Evolutionary conservation across 2,797 vertebrate species (phyloP).

Genomic region (Notolabrus celidotus): DNA sequence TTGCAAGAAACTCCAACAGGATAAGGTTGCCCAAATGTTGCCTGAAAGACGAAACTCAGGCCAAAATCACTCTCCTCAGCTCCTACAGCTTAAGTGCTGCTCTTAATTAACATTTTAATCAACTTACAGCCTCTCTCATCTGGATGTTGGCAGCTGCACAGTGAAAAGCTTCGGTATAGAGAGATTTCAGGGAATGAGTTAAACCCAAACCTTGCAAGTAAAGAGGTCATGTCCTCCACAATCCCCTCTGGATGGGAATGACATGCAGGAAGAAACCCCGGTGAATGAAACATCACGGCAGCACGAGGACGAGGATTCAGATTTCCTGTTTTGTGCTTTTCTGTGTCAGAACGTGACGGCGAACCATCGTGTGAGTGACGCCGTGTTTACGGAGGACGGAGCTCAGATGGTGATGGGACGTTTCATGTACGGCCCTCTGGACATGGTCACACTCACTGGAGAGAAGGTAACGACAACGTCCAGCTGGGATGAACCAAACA

Average conservation of each 20-base stretch:
- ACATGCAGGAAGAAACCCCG: not conserved
- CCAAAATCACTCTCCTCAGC: not conserved
- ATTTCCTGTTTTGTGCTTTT: slow-evolving; percentile 4
- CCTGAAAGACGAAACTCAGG: not conserved
- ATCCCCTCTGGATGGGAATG: not conserved
- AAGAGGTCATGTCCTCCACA: not conserved
- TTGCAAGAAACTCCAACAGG: not conserved
- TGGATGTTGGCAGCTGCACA: not conserved
- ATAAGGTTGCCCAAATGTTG: not conserved
- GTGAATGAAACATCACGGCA: not conserved
- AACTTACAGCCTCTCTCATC: not conserved
- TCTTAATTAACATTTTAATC: slow-evolving; percentile 5
- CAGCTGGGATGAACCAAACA: not conserved
- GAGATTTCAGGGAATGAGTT: not conserved
- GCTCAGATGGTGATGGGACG: slow-evolving; percentile 91
- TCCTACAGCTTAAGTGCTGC: not conserved
- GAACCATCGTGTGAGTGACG: slow-evolving; percentile 95
- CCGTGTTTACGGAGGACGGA: slow-evolving; percentile 92
- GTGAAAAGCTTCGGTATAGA: not conserved
- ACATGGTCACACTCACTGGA: slow-evolving; percentile 98
- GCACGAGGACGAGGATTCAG: not conserved
- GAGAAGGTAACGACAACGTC: slow-evolving; percentile 88
- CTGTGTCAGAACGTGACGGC: slow-evolving; percentile 93
- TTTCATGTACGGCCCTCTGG: slow-evolving; percentile 97
- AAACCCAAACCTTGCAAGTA: not conserved